These are phyloP conservation scores for Ictalurus furcatus DNA, from an alignment of 2,113 vertebrate species.

Conservation along the genomic window DNA sequence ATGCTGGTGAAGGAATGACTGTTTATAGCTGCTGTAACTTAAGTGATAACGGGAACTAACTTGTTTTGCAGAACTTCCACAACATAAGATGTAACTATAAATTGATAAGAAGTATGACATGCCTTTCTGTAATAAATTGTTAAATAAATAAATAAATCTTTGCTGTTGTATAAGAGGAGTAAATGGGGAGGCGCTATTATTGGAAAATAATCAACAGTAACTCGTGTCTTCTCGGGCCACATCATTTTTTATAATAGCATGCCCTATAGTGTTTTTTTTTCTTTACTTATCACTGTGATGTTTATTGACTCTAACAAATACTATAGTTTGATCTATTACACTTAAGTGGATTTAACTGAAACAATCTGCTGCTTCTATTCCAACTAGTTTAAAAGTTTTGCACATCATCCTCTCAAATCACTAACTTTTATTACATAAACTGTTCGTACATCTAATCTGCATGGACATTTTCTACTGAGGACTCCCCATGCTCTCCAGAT, in stretches of 20 bases:
- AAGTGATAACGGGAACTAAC: neutral
- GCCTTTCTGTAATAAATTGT: neutral
- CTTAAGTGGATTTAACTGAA: neutral
- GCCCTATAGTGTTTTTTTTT: neutral
- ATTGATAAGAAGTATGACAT: neutral
- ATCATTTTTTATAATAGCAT: neutral
- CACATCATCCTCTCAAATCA: neutral
- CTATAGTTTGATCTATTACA: neutral
- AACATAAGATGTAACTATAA: neutral
- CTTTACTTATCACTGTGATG: neutral
- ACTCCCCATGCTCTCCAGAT: neutral
- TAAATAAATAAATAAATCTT: neutral
- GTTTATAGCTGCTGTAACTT: neutral
- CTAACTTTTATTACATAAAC: neutral
- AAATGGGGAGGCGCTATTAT: neutral
- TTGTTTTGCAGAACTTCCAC: neutral
- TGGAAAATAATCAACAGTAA: neutral
- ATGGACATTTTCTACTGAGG: constrained; percentile 7
- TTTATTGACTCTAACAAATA: neutral
- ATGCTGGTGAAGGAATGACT: neutral
- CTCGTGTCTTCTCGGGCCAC: neutral
- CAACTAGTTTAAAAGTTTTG: neutral
- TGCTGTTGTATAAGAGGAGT: neutral
- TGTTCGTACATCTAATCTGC: too few relatives aligned
- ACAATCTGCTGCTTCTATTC: neutral